phyloP scores from a whole-genome alignment of 2,888 invertebrate species.

The Taphrorychus bicolor region DNA sequence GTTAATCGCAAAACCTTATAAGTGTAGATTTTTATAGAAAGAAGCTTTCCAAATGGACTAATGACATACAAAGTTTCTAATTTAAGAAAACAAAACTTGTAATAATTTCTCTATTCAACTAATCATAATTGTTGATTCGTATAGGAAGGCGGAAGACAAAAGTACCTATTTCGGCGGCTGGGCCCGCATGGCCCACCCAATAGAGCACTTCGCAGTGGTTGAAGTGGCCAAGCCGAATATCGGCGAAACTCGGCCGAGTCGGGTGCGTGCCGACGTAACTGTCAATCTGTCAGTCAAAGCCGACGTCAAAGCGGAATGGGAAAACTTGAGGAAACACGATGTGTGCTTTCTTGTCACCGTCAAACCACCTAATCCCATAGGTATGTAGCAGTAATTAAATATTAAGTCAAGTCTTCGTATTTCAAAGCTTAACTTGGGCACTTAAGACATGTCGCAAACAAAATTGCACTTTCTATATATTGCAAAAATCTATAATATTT shows the following conservation, averaged over 20 bases:
- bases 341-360: constrained; percentile 96
- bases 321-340: constrained; percentile 94
- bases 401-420: too few species aligned
- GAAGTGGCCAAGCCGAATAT: constrained; percentile 93
- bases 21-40: too few species aligned
- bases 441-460: too few species aligned
- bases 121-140: background rate
- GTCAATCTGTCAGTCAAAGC: constrained; percentile 89
- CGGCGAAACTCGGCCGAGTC: constrained; percentile 92
- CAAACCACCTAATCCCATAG: constrained; percentile 82
- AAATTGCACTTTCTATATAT: too few species aligned
- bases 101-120: background rate
- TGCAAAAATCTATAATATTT: too few species aligned
- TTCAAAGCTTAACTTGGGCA: too few species aligned
- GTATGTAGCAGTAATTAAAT: constrained; percentile 64
- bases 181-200: constrained; percentile 98
- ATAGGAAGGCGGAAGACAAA: constrained; percentile 84
- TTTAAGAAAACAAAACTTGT: too few species aligned
- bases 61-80: too few species aligned
- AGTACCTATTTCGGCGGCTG: constrained; percentile 94
- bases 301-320: constrained; percentile 97
- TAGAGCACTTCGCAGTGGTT: constrained; percentile 90
- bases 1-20: too few species aligned
- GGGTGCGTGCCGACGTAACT: constrained; percentile 94
- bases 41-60: too few species aligned